These are phyloP conservation scores for Hippocampus guttulatus DNA, from an alignment of 2,113 vertebrate species.

Conservation along the genomic window DNA sequence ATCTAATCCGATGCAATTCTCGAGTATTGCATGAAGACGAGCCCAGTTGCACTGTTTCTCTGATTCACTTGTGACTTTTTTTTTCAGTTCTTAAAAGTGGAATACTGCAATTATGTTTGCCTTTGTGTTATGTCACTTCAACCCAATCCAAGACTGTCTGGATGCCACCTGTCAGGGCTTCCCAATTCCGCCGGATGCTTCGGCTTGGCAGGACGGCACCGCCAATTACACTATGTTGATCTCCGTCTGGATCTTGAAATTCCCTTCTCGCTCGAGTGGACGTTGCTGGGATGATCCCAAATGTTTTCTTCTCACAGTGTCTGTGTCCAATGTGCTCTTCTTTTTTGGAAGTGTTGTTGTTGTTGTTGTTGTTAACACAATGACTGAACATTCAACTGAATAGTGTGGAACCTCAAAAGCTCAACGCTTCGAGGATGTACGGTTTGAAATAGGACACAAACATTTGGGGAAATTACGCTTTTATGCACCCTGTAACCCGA, in stretches of 20 bases:
- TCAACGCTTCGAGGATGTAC: no score
- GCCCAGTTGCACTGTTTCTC: not conserved
- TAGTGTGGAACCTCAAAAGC: not conserved
- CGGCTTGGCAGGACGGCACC: conserved; percentile 51
- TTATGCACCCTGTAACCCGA: no score
- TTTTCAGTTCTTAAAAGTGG: not conserved
- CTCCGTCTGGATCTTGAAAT: conserved; percentile 55
- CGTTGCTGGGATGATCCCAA: conserved; percentile 40
- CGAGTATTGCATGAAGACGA: not conserved
- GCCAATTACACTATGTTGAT: conserved; percentile 59
- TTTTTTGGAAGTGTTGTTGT: conserved; percentile 31
- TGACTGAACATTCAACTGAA: not conserved
- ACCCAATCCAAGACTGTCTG: not conserved
- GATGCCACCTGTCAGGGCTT: conserved; percentile 54
- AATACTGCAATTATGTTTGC: not conserved
- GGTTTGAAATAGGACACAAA: no score
- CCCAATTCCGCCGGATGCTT: conserved; percentile 50
- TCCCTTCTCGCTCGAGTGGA: conserved; percentile 40
- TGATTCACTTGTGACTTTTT: not conserved
- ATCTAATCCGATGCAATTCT: not conserved
- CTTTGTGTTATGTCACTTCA: not conserved
- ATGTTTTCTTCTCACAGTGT: conserved; percentile 40
- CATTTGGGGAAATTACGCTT: no score
- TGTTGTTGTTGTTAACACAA: not conserved
- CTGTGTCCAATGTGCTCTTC: conserved; percentile 39